Evolutionary conservation across 35 echinoderm and acorn worm genomes (phyloP), one percentile per base, ranked within the genome.

Genomic region (Holothuria glaberrima): DNA sequence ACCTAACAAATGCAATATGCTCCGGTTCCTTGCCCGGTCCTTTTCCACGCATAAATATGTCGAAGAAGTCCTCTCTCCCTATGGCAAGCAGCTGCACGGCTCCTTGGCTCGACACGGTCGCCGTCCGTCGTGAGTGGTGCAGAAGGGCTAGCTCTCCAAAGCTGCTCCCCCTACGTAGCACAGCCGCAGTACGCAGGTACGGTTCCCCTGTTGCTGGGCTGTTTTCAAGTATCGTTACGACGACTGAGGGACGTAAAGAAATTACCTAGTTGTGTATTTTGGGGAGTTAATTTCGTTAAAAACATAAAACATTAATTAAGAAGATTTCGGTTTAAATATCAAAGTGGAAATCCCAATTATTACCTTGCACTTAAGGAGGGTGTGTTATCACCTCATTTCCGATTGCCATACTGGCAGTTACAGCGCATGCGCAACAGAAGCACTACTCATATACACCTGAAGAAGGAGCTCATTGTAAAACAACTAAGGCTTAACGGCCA

Each of bases 41-140:
- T 30, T 98, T 92, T 17, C 93, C 92, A 14, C 95, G 86, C 95
- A 98, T 98, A 69, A 98, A 98, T 30, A 98, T 98, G 33, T 94
- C 90, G 85, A 97, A 98, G 71, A 98, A 98, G 32, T 98, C 95
- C 30, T 98, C 95, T 68, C 95, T 91, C 0, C 92, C 93, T 30
- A 98, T 98, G 29, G 92, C 93, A 2, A 98, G 82, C 24, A 98
- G 76, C 50, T 98, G 90, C 0, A 98, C 95, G 3, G 83, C 58
- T 14, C 90, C 95, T 64, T 98, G 95, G 45, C 95, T 98, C 0
- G 95, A 90, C 33, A 98, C 95, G 6, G 95, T 98, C 5, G 95
- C 95, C 0, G 95, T 98, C 9, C 95, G 86, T 34, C 86, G 45
- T 32, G 88, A 90, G 34, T 91, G 95, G 52, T 98, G 95, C 0